Percentiles rank a stretch among this genome's conserved stretches.
phyloP scores from a whole-genome alignment of 2,797 vertebrate species.

The Toxotes lorentzi region DNA sequence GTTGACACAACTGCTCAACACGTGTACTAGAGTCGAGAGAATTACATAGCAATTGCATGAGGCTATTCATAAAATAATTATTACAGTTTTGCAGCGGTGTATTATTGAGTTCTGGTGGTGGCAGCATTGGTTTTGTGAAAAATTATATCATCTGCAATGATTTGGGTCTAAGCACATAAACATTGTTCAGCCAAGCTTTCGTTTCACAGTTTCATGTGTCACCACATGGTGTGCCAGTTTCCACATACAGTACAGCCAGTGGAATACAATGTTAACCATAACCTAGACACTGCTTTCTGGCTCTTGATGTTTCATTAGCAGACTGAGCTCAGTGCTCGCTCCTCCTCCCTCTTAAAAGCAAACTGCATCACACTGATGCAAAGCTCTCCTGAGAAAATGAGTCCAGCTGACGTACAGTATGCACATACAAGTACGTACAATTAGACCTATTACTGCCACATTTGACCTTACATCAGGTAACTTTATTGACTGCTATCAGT shows the following conservation, averaged over 20 bases:
- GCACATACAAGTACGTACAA: not conserved
- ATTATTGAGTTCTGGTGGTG: not conserved
- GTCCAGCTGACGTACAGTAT: not conserved
- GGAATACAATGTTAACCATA: constrained; percentile 4
- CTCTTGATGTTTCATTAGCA: not conserved
- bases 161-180: not conserved
- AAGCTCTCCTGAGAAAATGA: not conserved
- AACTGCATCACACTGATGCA: not conserved
- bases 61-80: not conserved
- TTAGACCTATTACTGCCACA: not conserved
- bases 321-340: not conserved
- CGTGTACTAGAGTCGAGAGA: not conserved
- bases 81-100: not conserved
- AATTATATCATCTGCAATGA: not conserved
- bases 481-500: constrained; percentile 8
- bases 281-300: constrained; percentile 3
- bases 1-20: not conserved
- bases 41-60: not conserved
- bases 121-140: not conserved
- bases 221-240: constrained; percentile 17
- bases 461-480: not conserved
- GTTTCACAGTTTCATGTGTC: constrained; percentile 13
- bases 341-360: not conserved
- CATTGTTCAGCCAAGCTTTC: not conserved
- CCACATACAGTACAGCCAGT: not conserved